Percentiles rank a stretch among this genome's conserved stretches.
phyloP scores from a whole-genome alignment of 2,888 invertebrate genomes.

The Crematogaster levior region DNA sequence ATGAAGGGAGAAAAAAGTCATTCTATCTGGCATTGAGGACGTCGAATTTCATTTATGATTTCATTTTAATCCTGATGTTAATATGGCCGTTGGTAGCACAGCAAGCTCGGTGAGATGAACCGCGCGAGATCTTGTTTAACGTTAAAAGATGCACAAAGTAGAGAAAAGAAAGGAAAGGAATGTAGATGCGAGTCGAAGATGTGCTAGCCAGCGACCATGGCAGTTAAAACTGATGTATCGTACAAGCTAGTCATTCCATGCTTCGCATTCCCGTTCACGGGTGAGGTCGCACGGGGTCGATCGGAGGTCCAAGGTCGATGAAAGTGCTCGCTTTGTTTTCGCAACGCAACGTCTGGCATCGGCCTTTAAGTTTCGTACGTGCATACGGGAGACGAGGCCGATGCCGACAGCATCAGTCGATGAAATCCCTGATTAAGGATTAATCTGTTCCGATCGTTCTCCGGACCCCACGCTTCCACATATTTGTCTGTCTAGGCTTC shows the following conservation, averaged over 20 bases:
- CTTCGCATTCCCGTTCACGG: slow-evolving; percentile 79
- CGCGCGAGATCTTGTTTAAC: slow-evolving; percentile 4
- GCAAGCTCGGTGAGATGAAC: neutral
- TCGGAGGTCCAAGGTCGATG: slow-evolving; percentile 69
- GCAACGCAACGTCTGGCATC: slow-evolving; percentile 43
- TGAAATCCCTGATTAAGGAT: slow-evolving; percentile 52
- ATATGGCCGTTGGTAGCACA: slow-evolving; percentile 60
- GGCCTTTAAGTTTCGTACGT: slow-evolving; percentile 36
- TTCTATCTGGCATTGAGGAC: slow-evolving; percentile 66
- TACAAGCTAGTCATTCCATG: slow-evolving; percentile 80
- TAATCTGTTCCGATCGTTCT: slow-evolving; percentile 75
- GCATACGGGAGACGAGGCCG: slow-evolving; percentile 26
- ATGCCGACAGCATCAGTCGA: slow-evolving; percentile 31
- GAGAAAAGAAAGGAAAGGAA: slow-evolving; percentile 7
- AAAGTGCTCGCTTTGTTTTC: slow-evolving; percentile 56
- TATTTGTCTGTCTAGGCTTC: slow-evolving; percentile 78
- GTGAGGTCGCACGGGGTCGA: slow-evolving; percentile 75
- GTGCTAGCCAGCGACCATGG: slow-evolving; percentile 65
- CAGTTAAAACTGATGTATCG: slow-evolving; percentile 61
- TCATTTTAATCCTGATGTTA: slow-evolving; percentile 59
- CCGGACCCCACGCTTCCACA: slow-evolving; percentile 76
- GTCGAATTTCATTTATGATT: slow-evolving; percentile 73
- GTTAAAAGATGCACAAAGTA: neutral
- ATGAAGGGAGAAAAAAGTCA: slow-evolving; percentile 28
- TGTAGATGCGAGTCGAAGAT: slow-evolving; percentile 28